Percentiles rank a stretch among this genome's conserved stretches.
Evolutionary conservation across 2,113 vertebrate species (phyloP).

Genomic region (Archilochus colubris): DNA sequence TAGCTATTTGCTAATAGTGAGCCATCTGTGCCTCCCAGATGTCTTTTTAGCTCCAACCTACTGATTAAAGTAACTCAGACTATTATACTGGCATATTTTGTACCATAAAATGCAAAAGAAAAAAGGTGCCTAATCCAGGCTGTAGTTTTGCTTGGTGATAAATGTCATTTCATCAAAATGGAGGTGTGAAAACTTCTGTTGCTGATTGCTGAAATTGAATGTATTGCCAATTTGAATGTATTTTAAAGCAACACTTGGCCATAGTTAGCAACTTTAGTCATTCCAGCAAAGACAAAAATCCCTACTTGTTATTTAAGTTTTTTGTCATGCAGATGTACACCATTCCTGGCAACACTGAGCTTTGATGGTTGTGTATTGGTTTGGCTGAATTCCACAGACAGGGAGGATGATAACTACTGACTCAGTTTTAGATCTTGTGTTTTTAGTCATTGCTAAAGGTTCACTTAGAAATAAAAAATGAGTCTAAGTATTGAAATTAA

Average conservation of each 20-base stretch:
- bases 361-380: neutral
- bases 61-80: neutral
- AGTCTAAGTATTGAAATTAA: neutral
- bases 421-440: neutral
- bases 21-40: slow-evolving; percentile 45
- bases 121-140: neutral
- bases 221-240: neutral
- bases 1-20: neutral
- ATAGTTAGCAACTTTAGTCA: neutral
- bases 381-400: neutral
- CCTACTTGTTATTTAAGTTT: neutral
- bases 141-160: neutral
- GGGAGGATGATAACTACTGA: neutral
- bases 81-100: neutral
- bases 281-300: neutral
- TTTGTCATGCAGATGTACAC: neutral
- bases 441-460: neutral
- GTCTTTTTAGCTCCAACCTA: neutral
- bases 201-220: neutral
- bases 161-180: slow-evolving; percentile 30
- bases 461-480: neutral
- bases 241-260: neutral
- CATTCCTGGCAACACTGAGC: neutral
- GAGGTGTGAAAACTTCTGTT: slow-evolving; percentile 21
- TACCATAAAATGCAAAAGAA: neutral